A percentile compares a stretch with the other conserved stretches of the same genome.
Conservation (phyloP, 1,140 invertebrate genomes). For the Arion vulgaris region DNA sequence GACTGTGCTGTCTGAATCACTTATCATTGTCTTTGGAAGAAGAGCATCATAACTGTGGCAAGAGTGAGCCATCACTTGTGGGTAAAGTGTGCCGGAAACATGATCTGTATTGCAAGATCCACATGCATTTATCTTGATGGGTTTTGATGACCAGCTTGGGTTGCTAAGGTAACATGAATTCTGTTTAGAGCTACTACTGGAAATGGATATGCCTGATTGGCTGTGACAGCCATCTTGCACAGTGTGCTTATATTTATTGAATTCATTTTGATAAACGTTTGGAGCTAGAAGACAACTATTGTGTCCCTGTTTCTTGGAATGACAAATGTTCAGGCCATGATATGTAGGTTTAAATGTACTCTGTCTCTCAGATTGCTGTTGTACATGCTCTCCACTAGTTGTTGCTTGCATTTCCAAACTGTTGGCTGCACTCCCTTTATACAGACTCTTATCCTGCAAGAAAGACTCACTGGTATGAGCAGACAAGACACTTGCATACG, state of each 20-base stretch:
- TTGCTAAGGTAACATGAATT: not conserved
- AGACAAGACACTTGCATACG: not conserved
- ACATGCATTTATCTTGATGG: not conserved
- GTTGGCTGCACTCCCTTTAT: not conserved
- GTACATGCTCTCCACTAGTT: not conserved
- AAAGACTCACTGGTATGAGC: not conserved
- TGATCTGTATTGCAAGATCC: not conserved
- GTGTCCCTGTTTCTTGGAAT: not conserved
- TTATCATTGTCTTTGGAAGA: not conserved
- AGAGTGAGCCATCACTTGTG: not conserved
- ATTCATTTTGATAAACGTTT: no score
- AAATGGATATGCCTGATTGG: not conserved
- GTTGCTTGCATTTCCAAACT: not conserved
- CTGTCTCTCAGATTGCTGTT: not conserved
- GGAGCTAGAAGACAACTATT: no score
- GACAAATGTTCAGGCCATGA: not conserved
- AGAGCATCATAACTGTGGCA: not conserved
- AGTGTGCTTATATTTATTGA: not conserved
- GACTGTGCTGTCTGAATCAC: not conserved
- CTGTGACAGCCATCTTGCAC: not conserved
- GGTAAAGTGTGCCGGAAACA: not conserved
- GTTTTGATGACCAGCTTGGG: not conserved
- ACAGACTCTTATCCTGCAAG: not conserved
- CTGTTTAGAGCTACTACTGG: not conserved
- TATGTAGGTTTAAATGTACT: not conserved